These are phyloP conservation scores for Chalcis sispes DNA, from an alignment of 2,888 invertebrate genomes.

Conservation along the genomic window DNA sequence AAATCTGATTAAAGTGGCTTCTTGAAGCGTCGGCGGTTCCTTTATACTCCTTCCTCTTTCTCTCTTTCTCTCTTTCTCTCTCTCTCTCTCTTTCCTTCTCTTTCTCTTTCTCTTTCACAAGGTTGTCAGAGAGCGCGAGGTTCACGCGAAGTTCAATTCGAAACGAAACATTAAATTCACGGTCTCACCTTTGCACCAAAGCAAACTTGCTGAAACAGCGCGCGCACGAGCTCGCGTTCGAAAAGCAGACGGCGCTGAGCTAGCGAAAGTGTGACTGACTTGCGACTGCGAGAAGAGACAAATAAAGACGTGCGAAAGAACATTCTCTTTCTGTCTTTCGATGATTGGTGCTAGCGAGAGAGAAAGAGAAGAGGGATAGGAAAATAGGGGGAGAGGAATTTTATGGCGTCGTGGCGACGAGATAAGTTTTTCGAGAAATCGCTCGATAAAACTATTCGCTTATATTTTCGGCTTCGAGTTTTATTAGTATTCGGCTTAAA, in stretches of 20 bases:
- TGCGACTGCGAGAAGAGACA: neutral
- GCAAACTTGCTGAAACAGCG: slow-evolving; percentile 36
- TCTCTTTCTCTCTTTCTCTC: neutral
- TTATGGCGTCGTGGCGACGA: too few relatives aligned
- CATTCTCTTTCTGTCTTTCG: too few relatives aligned
- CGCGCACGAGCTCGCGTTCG: too few relatives aligned
- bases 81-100: neutral
- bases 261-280: neutral
- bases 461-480: too few relatives aligned
- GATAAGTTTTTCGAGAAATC: too few relatives aligned
- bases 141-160: slow-evolving; percentile 8
- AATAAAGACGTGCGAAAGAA: neutral
- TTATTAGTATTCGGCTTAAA: too few relatives aligned
- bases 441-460: too few relatives aligned
- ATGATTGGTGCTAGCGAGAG: neutral
- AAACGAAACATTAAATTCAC: slow-evolving; percentile 55
- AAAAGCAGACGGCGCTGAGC: neutral
- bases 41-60: too few relatives aligned
- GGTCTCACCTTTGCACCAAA: slow-evolving; percentile 37
- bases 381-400: slow-evolving; percentile 6
- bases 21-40: slow-evolving; percentile 8
- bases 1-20: slow-evolving; percentile 46
- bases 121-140: slow-evolving; percentile 2
- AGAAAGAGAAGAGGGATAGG: neutral
- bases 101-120: neutral